Percentiles rank a stretch among this genome's conserved stretches.
These are phyloP conservation scores for Dysmachus trigonus DNA, from an alignment of 2,888 invertebrate genomes.

Conservation along the genomic window DNA sequence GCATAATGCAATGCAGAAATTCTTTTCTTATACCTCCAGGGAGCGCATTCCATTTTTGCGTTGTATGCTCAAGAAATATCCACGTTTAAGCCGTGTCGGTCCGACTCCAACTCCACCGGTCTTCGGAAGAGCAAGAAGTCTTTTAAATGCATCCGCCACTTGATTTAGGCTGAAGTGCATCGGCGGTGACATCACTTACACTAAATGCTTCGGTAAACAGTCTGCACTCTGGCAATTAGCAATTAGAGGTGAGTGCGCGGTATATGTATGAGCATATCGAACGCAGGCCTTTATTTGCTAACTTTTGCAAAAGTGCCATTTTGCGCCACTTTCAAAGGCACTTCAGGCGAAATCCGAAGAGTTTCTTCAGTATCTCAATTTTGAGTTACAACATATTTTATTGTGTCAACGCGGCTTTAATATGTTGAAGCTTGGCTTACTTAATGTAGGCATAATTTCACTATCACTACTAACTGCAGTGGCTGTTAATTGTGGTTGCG, in stretches of 20 bases:
- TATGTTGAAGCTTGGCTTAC: neutral
- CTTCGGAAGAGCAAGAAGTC: neutral
- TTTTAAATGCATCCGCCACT: constrained; percentile 34
- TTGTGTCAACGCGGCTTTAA: neutral
- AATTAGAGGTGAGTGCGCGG: constrained; percentile 43
- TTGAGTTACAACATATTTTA: neutral
- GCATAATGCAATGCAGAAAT: neutral
- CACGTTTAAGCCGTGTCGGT: neutral
- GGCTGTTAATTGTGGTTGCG: neutral
- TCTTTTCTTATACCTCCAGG: neutral
- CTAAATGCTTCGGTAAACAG: constrained; percentile 55
- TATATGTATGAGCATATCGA: neutral
- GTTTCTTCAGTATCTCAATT: neutral
- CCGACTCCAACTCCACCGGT: neutral
- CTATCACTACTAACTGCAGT: neutral
- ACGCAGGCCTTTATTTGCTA: constrained; percentile 23
- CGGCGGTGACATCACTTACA: constrained; percentile 34
- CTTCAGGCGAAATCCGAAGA: neutral
- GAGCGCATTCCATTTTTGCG: neutral
- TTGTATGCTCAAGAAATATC: neutral
- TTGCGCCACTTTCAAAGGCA: neutral
- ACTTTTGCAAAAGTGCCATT: constrained; percentile 28
- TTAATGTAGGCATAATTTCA: neutral
- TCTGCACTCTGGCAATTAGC: constrained; percentile 60
- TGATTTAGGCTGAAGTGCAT: constrained; percentile 20